phyloP scores from a whole-genome alignment of 1,140 invertebrate genomes.

The Ips typographus region DNA sequence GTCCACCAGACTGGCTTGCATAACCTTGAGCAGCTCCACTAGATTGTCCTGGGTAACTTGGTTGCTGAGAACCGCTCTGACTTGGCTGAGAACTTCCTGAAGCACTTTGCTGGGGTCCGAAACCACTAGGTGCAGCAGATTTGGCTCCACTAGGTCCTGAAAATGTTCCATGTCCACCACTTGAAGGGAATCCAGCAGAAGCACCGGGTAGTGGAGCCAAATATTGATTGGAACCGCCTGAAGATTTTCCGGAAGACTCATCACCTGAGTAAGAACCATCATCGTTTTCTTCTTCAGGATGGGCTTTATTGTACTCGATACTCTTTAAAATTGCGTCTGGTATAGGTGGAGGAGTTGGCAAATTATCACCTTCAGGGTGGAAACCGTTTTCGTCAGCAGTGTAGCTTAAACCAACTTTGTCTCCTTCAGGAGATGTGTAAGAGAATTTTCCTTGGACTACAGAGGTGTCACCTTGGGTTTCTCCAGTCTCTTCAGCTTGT shows the following conservation, averaged over 20 bases:
- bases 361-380: conserved; percentile 57
- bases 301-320: conserved; percentile 52
- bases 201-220: conserved; percentile 3
- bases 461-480: conserved; percentile 8
- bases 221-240: conserved; percentile 21
- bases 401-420: conserved; percentile 47
- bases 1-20: not conserved
- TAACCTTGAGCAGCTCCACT: not conserved
- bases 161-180: not conserved
- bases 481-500: conserved; percentile 56
- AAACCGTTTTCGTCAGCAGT: conserved; percentile 69
- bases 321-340: conserved; percentile 57
- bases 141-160: not conserved
- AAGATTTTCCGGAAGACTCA: not conserved
- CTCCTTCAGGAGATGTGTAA: conserved; percentile 50
- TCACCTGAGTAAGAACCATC: conserved; percentile 11
- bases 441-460: conserved; percentile 44
- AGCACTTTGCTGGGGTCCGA: not conserved
- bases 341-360: conserved; percentile 59
- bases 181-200: not conserved
- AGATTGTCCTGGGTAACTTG: not conserved
- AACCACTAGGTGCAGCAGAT: not conserved
- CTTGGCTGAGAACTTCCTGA: not conserved
- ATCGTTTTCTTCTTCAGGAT: conserved; percentile 27
- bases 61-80: not conserved